These are phyloP conservation scores for Aplysina aerophoba DNA, from an alignment of 37 sponge, comb jelly and placozoan species.

Conservation along the genomic window DNA sequence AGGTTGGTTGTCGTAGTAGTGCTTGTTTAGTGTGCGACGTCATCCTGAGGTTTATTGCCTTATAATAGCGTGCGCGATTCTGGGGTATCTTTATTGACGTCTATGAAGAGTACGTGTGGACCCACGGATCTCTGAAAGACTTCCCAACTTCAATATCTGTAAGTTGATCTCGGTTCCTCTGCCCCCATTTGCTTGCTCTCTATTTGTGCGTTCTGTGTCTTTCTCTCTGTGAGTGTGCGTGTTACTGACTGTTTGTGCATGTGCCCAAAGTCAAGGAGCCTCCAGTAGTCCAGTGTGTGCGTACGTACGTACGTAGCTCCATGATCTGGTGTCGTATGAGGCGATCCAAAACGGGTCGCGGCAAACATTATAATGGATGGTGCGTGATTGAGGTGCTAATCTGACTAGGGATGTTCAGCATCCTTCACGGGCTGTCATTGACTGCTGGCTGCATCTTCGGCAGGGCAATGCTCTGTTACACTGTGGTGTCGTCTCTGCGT, in stretches of 20 bases:
- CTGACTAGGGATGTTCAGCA: too few species aligned
- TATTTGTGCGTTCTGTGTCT: neutral
- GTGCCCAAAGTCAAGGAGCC: too few species aligned
- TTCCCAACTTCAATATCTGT: constrained; percentile 44
- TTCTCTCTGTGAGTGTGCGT: neutral
- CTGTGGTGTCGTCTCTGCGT: neutral
- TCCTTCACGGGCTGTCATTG: too few species aligned
- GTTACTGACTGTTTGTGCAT: too few species aligned
- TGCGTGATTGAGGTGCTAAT: too few species aligned
- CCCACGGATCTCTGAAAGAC: constrained; percentile 66
- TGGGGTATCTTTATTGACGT: constrained; percentile 53
- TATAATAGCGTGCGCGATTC: constrained; percentile 43
- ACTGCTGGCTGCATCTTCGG: too few species aligned
- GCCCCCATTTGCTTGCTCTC: neutral
- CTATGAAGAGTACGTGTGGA: constrained; percentile 66
- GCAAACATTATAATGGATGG: too few species aligned
- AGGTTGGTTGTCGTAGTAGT: constrained; percentile 34
- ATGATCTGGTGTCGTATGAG: too few species aligned
- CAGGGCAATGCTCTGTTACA: too few species aligned
- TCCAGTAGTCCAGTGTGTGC: too few species aligned
- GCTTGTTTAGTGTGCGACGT: neutral
- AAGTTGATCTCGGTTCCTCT: neutral
- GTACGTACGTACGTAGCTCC: too few species aligned
- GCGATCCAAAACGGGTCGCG: too few species aligned
- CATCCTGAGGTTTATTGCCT: neutral